Base-by-base conservation (phyloP, 1,140 invertebrate genomes). In the Ceratitis capitata region DNA sequence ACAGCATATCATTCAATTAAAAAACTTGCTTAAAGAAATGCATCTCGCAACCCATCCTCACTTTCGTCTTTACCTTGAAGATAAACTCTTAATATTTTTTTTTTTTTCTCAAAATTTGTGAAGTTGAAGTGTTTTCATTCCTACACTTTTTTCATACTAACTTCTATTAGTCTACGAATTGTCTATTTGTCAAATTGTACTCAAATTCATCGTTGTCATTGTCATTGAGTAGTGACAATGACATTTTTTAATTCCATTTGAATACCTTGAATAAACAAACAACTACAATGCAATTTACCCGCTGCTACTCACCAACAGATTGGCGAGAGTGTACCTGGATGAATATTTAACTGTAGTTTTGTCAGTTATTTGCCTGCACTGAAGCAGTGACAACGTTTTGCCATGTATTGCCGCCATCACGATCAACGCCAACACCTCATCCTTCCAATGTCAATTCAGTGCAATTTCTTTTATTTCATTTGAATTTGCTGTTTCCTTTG, bases 361-460 rank as follows among this genome's bases (percentile, higher is more conserved):
- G n/a, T n/a, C n/a, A n/a, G n/a, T n/a, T n/a, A n/a, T n/a, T n/a
- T n/a, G n/a, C n/a, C n/a, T n/a, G n/a, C n/a, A n/a, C n/a, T n/a
- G n/a, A n/a, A n/a, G n/a, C n/a, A n/a, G n/a, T n/a, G n/a, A n/a
- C 19, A 78, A 78, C 42, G 69, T 78, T 78, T 69, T 61, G 35
- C 61, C 61, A 69, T 69, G 35, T 69, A 69, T 69, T 32, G 61
- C 61, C 29, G 35, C 32, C 32, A 32, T 35, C 19, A 69, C 32
- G 32, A 32, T 14, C 61, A 69, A 5, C 29, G 3, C 56, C n/a
- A 29, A 0, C 26, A 7, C 26, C 3, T n/a, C n/a, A 56, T 19
- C 19, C 51, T 7, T 19, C n/a, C 19, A 56, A 0, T 26, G 29
- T 29, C n/a, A n/a, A n/a, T n/a, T n/a, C n/a, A n/a, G n/a, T n/a